Evolutionary conservation across 1,140 invertebrate species (phyloP).

Genomic region (Orius laevigatus): DNA sequence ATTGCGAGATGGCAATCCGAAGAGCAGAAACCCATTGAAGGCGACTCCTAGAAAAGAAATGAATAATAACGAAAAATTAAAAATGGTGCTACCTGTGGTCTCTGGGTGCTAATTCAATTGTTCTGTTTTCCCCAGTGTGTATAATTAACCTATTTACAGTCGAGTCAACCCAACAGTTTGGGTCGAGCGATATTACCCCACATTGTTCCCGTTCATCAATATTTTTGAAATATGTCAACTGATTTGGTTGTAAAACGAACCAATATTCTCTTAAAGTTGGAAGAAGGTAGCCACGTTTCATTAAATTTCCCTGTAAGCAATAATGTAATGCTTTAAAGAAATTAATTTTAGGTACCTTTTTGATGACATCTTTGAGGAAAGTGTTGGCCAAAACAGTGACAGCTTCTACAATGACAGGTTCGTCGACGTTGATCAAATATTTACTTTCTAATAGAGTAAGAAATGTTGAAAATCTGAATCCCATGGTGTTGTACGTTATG

Average conservation of each 20-base stretch:
- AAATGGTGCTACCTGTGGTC: constrained; percentile 39
- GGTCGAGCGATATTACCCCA: constrained; percentile 27
- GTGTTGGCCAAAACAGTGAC: constrained; percentile 57
- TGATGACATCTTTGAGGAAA: constrained; percentile 66
- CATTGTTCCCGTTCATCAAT: constrained; percentile 51
- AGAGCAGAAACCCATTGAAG: constrained; percentile 56
- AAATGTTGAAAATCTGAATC: constrained; percentile 45
- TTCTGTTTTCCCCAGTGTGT: constrained; percentile 42
- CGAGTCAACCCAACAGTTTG: constrained; percentile 21
- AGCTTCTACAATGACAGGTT: constrained; percentile 46
- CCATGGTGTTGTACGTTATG: constrained; percentile 41
- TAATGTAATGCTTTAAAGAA: constrained; percentile 8
- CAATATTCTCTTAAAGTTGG: constrained; percentile 61
- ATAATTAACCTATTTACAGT: constrained; percentile 31
- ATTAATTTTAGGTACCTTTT: constrained; percentile 38
- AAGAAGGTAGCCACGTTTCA: constrained; percentile 55
- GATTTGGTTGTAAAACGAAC: constrained; percentile 57
- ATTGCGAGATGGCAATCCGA: constrained; percentile 47
- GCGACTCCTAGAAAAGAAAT: constrained; percentile 30
- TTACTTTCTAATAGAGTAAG: constrained; percentile 53
- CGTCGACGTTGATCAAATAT: constrained; percentile 38
- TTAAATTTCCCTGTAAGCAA: constrained; percentile 41
- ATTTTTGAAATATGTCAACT: constrained; percentile 57
- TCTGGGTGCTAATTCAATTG: constrained; percentile 47
- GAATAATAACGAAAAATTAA: background rate